phyloP scores from a whole-genome alignment of 2,888 invertebrate genomes.

The Amiota communis region DNA sequence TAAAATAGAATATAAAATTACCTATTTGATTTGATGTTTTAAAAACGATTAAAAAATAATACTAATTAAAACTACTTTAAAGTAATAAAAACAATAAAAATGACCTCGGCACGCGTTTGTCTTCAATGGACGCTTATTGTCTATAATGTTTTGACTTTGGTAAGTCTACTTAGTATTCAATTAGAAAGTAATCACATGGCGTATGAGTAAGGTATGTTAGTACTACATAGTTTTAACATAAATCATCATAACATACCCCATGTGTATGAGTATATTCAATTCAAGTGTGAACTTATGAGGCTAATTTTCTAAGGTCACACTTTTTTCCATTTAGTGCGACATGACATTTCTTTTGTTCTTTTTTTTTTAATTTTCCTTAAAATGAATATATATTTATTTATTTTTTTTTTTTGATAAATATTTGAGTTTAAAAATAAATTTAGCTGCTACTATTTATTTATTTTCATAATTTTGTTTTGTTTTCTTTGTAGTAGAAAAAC shows the following conservation, averaged over 20 bases:
- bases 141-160: conserved; percentile 63
- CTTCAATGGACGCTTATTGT: conserved; percentile 65
- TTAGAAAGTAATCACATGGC: neutral
- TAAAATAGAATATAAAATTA: too few relatives aligned
- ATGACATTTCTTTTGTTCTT: conserved; percentile 22
- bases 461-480: neutral
- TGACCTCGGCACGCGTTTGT: conserved; percentile 61
- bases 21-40: too few relatives aligned
- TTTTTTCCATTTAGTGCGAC: conserved; percentile 3
- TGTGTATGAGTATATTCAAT: neutral
- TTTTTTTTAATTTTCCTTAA: neutral
- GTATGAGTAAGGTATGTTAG: neutral
- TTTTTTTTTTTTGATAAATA: neutral
- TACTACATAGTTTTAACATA: too few relatives aligned
- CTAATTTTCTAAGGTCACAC: conserved; percentile 1
- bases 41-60: conserved; percentile 2
- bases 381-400: neutral
- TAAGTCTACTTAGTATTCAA: conserved; percentile 47
- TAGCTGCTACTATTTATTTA: neutral
- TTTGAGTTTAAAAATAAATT: conserved; percentile 12
- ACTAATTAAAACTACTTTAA: conserved; percentile 30
- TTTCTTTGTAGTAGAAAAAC: neutral
- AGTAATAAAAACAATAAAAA: conserved; percentile 35
- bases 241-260: too few relatives aligned
- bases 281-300: neutral